These are phyloP conservation scores for Nibea coibor DNA, from an alignment of 2,113 vertebrate genomes.

Conservation along the genomic window DNA sequence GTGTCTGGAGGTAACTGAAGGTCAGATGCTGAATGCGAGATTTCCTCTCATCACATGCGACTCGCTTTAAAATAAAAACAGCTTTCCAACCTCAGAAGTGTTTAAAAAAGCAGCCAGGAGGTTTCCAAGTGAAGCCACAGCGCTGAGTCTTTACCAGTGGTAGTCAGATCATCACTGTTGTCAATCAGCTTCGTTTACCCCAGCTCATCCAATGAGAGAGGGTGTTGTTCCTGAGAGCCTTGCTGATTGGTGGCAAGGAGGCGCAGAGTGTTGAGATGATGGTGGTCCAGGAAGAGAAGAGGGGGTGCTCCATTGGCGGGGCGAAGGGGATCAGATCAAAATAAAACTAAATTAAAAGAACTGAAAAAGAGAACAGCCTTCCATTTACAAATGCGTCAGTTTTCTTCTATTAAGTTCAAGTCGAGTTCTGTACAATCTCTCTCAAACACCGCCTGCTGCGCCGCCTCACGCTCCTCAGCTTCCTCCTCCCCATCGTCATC, in stretches of 20 bases:
- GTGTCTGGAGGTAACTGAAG: background rate
- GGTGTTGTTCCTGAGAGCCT: constrained; percentile 86
- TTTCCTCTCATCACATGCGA: background rate
- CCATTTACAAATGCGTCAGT: constrained; percentile 83
- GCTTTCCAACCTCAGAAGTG: background rate
- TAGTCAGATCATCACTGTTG: constrained; percentile 79
- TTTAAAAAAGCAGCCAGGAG: background rate
- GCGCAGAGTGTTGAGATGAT: constrained; percentile 50
- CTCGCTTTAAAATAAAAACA: background rate
- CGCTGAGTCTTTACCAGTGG: constrained; percentile 16
- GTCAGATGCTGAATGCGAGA: constrained; percentile 9
- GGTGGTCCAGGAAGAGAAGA: constrained; percentile 42
- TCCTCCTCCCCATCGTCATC: constrained; percentile 80
- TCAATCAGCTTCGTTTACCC: constrained; percentile 63
- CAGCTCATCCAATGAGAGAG: constrained; percentile 76
- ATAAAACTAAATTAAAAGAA: constrained; percentile 49
- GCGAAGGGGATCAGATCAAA: constrained; percentile 41
- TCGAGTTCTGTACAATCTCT: constrained; percentile 92
- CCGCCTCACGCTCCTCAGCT: constrained; percentile 78
- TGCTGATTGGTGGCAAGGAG: constrained; percentile 77
- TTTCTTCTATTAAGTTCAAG: constrained; percentile 91
- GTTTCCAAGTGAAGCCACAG: constrained; percentile 7
- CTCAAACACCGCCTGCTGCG: constrained; percentile 89
- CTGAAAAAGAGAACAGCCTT: constrained; percentile 66
- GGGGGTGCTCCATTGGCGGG: background rate